Evolutionary conservation across 2,888 invertebrate genomes (phyloP).

Genomic region (Tachina grossa): DNA sequence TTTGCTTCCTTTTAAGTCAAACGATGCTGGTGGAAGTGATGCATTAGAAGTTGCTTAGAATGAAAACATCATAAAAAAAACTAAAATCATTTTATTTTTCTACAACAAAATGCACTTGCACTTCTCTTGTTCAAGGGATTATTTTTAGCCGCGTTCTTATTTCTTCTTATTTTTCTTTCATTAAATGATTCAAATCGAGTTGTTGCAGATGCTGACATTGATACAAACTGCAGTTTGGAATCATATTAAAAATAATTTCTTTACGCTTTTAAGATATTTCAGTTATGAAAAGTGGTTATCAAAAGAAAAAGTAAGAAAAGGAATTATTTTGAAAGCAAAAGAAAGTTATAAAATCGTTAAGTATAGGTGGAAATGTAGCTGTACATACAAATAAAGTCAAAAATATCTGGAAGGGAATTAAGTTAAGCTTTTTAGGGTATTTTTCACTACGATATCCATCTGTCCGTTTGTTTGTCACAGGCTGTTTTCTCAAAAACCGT

Average conservation of each 20-base stretch:
- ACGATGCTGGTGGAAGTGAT: not conserved
- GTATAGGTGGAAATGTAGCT: too few relatives aligned
- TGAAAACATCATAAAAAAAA: conserved; percentile 36
- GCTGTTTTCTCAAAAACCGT: too few relatives aligned
- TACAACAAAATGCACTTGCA: conserved; percentile 62
- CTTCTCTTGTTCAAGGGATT: conserved; percentile 39
- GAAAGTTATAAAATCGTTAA: too few relatives aligned
- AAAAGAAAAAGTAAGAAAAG: not conserved
- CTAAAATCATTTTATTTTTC: conserved; percentile 21
- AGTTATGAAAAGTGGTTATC: conserved; percentile 16
- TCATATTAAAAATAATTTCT: conserved; percentile 36
- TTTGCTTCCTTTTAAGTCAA: conserved; percentile 14
- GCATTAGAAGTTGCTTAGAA: conserved; percentile 25
- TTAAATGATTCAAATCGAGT: conserved; percentile 55
- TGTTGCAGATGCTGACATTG: conserved; percentile 47
- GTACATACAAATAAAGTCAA: too few relatives aligned
- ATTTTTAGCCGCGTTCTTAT: not conserved
- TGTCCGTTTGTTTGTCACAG: too few relatives aligned
- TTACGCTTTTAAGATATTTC: conserved; percentile 26
- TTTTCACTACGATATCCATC: too few relatives aligned
- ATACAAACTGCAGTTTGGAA: conserved; percentile 22
- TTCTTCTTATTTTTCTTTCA: not conserved
- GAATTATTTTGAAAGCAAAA: too few relatives aligned
- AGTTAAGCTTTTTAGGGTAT: too few relatives aligned
- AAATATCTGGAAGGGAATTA: too few relatives aligned